Conservation (phyloP, 1,140 invertebrate species). For the Drosophila ananassae region DNA sequence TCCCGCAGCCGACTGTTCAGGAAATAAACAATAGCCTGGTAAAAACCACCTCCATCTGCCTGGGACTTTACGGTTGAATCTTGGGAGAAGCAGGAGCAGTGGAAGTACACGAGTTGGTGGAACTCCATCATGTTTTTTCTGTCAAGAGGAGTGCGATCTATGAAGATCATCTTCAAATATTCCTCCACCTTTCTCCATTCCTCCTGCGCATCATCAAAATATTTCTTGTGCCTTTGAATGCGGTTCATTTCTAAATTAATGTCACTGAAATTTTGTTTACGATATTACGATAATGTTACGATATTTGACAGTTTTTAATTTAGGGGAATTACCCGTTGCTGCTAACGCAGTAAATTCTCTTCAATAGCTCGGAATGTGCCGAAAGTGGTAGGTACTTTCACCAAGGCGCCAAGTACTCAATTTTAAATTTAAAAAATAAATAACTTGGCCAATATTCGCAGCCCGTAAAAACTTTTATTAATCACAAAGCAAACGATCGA, state of each 20-base stretch:
- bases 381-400: too few species aligned
- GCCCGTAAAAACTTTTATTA: not conserved
- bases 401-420: too few species aligned
- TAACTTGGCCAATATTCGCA: too few species aligned
- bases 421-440: too few species aligned
- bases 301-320: too few species aligned
- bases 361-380: too few species aligned
- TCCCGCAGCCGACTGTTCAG: not conserved
- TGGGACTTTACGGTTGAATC: not conserved
- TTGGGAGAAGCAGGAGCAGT: not conserved
- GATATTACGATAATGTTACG: too few species aligned
- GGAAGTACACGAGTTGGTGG: not conserved
- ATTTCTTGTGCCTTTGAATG: too few species aligned
- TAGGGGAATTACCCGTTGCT: too few species aligned
- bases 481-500: not conserved
- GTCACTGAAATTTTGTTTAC: too few species aligned
- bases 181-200: not conserved
- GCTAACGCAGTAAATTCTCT: too few species aligned
- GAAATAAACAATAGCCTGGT: not conserved
- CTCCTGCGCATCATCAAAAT: not conserved
- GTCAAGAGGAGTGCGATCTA: not conserved
- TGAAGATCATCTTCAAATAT: slow-evolving; percentile 10
- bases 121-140: not conserved
- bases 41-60: not conserved
- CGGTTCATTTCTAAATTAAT: slow-evolving; percentile 9